These are phyloP conservation scores for Cephus rjabovi DNA, from an alignment of 2,888 invertebrate species.

Conservation along the genomic window DNA sequence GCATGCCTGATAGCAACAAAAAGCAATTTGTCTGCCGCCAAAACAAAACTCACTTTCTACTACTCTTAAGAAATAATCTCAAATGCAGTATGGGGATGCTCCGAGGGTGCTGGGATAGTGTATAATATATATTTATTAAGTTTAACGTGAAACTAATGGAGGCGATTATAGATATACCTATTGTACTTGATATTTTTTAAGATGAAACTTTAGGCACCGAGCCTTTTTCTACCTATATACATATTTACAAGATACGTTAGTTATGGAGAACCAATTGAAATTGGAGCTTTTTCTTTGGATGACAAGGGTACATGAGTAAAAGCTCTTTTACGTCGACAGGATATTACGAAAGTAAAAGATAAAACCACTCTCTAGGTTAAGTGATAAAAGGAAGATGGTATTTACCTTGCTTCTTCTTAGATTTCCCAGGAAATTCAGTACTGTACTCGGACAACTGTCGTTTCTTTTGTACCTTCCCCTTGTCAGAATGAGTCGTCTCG, in stretches of 20 bases:
- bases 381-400: background rate
- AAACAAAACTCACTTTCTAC: slow-evolving; percentile 7
- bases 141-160: background rate
- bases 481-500: slow-evolving; percentile 37
- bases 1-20: slow-evolving; percentile 43
- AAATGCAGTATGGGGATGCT: background rate
- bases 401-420: slow-evolving; percentile 52
- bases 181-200: background rate
- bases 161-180: background rate
- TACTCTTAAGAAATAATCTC: background rate
- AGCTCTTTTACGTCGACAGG: background rate
- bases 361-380: background rate
- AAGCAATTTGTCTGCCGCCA: slow-evolving; percentile 21
- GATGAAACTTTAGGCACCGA: background rate
- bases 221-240: background rate
- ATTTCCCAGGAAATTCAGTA: slow-evolving; percentile 42
- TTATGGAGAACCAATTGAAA: background rate
- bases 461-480: slow-evolving; percentile 46
- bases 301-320: background rate
- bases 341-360: background rate
- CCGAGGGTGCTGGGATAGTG: background rate
- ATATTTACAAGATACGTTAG: background rate
- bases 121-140: background rate
- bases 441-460: slow-evolving; percentile 51
- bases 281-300: background rate